Conservation (phyloP, 2,113 vertebrate species). For the Oplegnathus fasciatus region DNA sequence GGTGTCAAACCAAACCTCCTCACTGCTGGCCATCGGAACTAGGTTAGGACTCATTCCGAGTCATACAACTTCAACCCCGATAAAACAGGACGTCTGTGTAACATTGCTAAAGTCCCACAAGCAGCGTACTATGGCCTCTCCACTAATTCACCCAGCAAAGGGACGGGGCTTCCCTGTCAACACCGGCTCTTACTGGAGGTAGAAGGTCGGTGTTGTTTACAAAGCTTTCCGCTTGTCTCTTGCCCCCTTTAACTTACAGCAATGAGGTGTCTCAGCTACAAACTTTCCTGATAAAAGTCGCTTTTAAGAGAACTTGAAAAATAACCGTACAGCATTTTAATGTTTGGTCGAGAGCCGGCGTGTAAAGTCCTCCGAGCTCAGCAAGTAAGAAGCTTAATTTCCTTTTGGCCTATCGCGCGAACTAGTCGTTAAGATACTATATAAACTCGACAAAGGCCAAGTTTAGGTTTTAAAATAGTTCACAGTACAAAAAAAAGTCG, state of each 20-base stretch:
- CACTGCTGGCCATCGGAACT: slow-evolving; percentile 20
- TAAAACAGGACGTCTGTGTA: not conserved
- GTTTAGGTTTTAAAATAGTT: not conserved
- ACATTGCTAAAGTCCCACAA: not conserved
- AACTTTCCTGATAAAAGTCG: not conserved
- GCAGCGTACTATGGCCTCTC: too few relatives aligned
- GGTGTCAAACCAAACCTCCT: not conserved
- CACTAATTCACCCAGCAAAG: not conserved
- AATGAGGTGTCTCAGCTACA: not conserved
- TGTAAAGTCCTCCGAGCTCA: slow-evolving; percentile 43
- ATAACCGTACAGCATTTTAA: not conserved
- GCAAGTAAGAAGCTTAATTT: slow-evolving; percentile 60
- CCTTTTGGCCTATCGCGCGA: not conserved
- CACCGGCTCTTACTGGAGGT: not conserved
- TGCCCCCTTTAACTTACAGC: not conserved
- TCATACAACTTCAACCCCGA: slow-evolving; percentile 3
- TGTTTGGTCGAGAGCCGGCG: not conserved
- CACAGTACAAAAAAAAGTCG: accelerated
- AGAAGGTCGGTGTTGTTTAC: slow-evolving; percentile 1
- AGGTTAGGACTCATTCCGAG: slow-evolving; percentile 32
- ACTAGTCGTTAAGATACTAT: not conserved
- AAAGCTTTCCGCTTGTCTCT: not conserved
- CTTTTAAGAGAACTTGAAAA: not conserved
- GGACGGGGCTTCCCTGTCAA: not conserved
- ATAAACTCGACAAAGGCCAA: not conserved